These are phyloP conservation scores for Hirundo rustica DNA, from an alignment of 2,797 vertebrate genomes.

Conservation along the genomic window DNA sequence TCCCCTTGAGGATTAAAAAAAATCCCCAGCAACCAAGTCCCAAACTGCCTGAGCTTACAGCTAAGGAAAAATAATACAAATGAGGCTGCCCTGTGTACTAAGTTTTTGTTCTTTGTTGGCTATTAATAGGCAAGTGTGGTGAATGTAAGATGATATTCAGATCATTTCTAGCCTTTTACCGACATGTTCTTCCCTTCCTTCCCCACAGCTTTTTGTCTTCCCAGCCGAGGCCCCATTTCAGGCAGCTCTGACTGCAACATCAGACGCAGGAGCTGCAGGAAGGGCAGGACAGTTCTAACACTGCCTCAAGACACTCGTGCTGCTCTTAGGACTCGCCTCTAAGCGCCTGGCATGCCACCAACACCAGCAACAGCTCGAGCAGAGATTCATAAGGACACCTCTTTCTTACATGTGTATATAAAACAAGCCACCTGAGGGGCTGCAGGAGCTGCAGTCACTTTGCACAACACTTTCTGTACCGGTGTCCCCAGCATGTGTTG, in stretches of 20 bases:
- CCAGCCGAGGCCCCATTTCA: not conserved
- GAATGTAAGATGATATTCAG: not conserved
- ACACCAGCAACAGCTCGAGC: not conserved
- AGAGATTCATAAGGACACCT: not conserved
- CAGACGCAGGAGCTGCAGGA: not conserved
- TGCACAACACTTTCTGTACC: not conserved
- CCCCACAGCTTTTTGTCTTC: not conserved
- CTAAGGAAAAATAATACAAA: not conserved
- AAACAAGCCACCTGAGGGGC: not conserved
- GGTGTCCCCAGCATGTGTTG: rapidly evolving
- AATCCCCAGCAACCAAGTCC: not conserved
- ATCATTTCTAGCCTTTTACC: not conserved
- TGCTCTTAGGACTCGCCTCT: not conserved
- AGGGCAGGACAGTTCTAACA: not conserved
- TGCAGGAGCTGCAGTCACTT: not conserved
- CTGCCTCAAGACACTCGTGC: not conserved
- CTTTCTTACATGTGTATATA: rapidly evolving
- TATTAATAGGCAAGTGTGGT: not conserved
- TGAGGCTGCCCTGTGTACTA: not conserved
- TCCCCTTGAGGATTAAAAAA: not conserved
- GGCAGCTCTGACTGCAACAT: not conserved
- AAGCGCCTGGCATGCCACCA: not conserved
- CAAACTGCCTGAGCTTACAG: not conserved
- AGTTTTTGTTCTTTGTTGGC: not conserved
- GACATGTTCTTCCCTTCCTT: not conserved